These are phyloP conservation scores for Halisarca cf. caerulea DNA, from an alignment of 37 sponge, comb jelly and placozoan genomes.

Conservation along the genomic window DNA sequence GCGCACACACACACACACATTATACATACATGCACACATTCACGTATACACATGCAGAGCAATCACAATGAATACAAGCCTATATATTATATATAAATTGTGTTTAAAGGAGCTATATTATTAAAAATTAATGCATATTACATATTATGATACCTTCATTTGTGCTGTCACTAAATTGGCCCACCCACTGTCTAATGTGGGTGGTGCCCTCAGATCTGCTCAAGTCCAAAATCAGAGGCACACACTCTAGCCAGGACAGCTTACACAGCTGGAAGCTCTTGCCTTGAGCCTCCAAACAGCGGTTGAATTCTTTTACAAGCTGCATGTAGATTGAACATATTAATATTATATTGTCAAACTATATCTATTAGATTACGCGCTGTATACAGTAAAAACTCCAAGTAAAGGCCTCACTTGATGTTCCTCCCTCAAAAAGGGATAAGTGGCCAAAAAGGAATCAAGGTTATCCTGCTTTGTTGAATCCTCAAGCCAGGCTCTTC, in stretches of 20 bases:
- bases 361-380: too few relatives aligned
- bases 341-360: too few relatives aligned
- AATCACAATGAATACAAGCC: too few relatives aligned
- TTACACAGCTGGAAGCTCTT: neutral
- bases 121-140: too few relatives aligned
- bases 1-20: too few relatives aligned
- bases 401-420: neutral
- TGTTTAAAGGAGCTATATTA: too few relatives aligned
- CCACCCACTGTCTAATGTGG: neutral
- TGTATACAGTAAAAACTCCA: too few relatives aligned
- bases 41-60: too few relatives aligned
- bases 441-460: neutral
- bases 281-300: neutral
- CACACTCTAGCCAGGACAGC: neutral
- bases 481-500: neutral
- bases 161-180: neutral
- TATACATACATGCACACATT: neutral
- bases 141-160: neutral
- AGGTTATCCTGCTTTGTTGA: neutral
- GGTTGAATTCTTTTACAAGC: neutral
- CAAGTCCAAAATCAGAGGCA: neutral
- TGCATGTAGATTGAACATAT: too few relatives aligned
- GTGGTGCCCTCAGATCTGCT: neutral
- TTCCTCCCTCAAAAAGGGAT: neutral
- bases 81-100: too few relatives aligned